Base-by-base conservation (phyloP, 2,113 vertebrate genomes). In the Pholis gunnellus region DNA sequence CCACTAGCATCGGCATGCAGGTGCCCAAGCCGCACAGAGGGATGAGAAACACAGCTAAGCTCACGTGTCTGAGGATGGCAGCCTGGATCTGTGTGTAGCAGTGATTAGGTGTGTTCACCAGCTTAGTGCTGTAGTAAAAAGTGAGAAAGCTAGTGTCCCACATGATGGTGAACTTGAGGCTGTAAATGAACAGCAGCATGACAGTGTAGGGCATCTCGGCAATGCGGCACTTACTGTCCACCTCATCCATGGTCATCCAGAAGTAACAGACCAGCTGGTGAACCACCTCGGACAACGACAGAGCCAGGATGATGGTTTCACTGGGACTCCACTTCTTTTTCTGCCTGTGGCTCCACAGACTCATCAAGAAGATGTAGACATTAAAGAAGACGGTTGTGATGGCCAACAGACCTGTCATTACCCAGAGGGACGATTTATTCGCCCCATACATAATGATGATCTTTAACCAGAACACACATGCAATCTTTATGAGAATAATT, bases 111-210 rank as follows among this genome's bases (percentile, higher is more conserved):
- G 91, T 75, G 71, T 48, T 86, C 79, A 95, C 95, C 82, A 96
- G 91, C 83, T 96, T 96, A 81, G 88, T 94, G 90, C 94, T 94
- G 83, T 95, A 95, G 91, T 93, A 95, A 44, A 95, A 96, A 0
- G 94, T 91, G 60, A 96, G 93, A 61, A 95, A 94, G 42, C 93
- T 86, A 6, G 87, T 93, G 87, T 89, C 90, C 95, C 95, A 96
- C 86, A 95, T 87, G 38, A 95, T 90, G 64, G 84, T 92, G 89
- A 95, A 95, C 85, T 95, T 95, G 50, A 94, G 60, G 75, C 93
- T 94, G 84, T 71, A 89, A 77, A 91, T 54, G 0, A 88, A 1
- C 68, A 94, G 71, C 3, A 95, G 25, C 36, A 95, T 63, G 65
- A 90, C 0, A 2, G 87, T 20, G 78, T 93, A 93, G 4, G 54